Percentiles rank a stretch among this genome's conserved stretches.
phyloP scores from a whole-genome alignment of 2,797 vertebrate species.

The Falco naumanni region DNA sequence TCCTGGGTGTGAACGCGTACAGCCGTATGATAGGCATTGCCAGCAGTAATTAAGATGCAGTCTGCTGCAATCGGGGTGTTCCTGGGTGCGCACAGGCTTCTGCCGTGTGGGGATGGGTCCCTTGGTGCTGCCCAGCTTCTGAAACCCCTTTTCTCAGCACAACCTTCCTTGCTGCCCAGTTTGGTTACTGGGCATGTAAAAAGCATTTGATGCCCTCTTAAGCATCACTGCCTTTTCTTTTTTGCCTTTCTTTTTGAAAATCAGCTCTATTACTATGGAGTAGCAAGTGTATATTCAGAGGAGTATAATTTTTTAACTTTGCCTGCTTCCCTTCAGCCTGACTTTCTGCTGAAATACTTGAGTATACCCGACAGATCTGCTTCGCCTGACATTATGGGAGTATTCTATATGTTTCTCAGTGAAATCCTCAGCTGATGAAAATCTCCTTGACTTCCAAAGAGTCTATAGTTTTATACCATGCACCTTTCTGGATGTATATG shows the following conservation, averaged over 20 bases:
- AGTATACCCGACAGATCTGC: accelerated
- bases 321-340: neutral
- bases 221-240: neutral
- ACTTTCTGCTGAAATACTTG: neutral
- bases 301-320: neutral
- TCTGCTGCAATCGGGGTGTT: accelerated
- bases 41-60: neutral
- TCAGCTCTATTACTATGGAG: accelerated
- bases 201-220: neutral
- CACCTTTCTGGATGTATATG: neutral
- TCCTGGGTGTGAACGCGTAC: accelerated
- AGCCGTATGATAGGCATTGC: accelerated
- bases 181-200: neutral
- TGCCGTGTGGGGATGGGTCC: accelerated
- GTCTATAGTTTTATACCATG: neutral
- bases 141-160: accelerated
- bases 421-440: neutral
- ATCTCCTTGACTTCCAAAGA: neutral
- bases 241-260: neutral
- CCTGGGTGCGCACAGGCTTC: accelerated
- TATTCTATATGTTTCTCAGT: neutral
- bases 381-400: neutral
- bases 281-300: neutral
- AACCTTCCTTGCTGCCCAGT: neutral
- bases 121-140: neutral